Conservation (phyloP, 2,797 vertebrate genomes). For the Dicrostonyx torquatus region DNA sequence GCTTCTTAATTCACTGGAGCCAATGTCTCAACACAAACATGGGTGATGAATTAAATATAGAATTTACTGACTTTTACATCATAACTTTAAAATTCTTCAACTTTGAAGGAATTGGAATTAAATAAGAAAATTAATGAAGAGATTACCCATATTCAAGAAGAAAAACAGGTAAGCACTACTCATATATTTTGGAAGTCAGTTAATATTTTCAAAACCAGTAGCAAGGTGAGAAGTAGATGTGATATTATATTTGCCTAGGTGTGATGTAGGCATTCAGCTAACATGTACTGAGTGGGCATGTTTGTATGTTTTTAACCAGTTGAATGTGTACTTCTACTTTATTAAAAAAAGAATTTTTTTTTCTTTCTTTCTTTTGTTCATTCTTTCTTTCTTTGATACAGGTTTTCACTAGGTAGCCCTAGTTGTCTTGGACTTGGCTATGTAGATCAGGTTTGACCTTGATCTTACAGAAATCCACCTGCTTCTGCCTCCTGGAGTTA, state of each 20-base stretch:
- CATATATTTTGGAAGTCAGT: slow-evolving; percentile 44
- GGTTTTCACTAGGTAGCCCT: neutral
- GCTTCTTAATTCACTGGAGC: slow-evolving; percentile 28
- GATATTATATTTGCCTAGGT: neutral
- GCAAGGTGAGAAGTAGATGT: slow-evolving; percentile 3
- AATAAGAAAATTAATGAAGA: slow-evolving; percentile 90
- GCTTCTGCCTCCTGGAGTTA: neutral
- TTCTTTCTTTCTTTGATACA: neutral
- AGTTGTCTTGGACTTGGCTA: neutral
- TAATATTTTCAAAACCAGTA: slow-evolving; percentile 52
- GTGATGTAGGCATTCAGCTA: neutral
- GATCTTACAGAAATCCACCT: neutral
- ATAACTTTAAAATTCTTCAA: slow-evolving; percentile 63
- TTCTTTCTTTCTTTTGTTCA: neutral
- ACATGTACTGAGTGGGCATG: neutral
- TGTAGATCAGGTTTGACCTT: neutral
- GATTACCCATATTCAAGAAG: slow-evolving; percentile 86
- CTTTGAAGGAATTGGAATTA: slow-evolving; percentile 90
- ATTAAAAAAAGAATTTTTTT: neutral
- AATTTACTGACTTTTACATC: slow-evolving; percentile 52
- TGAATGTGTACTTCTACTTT: neutral
- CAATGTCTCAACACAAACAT: slow-evolving; percentile 4
- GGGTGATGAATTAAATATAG: slow-evolving; percentile 36
- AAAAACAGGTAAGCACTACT: slow-evolving; percentile 90
- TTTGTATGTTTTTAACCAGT: slow-evolving; percentile 10